Evolutionary conservation across 2,888 invertebrate species (phyloP), one percentile per base, ranked within the genome.

Genomic region (Pyrrhia umbra): DNA sequence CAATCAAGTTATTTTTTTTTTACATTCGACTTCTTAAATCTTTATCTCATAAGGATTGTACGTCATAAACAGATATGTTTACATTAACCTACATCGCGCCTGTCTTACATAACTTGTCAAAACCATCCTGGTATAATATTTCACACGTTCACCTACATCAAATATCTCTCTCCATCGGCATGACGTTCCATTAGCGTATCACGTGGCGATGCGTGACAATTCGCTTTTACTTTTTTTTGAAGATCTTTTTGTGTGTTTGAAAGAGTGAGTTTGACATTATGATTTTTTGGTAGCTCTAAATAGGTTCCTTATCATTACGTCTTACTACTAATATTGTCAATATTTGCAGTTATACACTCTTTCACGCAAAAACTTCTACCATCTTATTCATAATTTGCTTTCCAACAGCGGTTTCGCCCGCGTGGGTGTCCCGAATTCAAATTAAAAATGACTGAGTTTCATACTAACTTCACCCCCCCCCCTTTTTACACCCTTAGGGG

Each of bases 131-230:
- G 67, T 76, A 75, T 82, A 82, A 87, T 87, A 83, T 81, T 71
- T 87, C 87, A 86, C 71, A 60, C 62, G 80, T 59, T 81, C 84
- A 85, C 85, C 84, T 82, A 67, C 77, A 68, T 85, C 84, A 84
- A 69, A 67, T 70, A 83, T 78, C 77, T 70, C 59, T 75, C 71
- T 68, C 70, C 65, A 73, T 76, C 54, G 74, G 62, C 67, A 45
- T 81, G 85, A 85, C 84, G 67, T 85, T 80, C 78, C 80, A 83
- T 85, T 85, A 75, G 56, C 70, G 46, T 58, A 52, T 56, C 61
- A 61, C 63, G 56, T 73, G 61, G 43, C 52, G 45, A 72, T 46
- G 72, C 52, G 65, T 74, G 74, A 54, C 51, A 39, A 54, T 56
- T 50, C 10, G 30, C 3, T 30, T 66, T 54, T 59, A 61, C 66